These are phyloP conservation scores for Terrapene triunguis DNA, from an alignment of 2,113 vertebrate species.

Conservation along the genomic window DNA sequence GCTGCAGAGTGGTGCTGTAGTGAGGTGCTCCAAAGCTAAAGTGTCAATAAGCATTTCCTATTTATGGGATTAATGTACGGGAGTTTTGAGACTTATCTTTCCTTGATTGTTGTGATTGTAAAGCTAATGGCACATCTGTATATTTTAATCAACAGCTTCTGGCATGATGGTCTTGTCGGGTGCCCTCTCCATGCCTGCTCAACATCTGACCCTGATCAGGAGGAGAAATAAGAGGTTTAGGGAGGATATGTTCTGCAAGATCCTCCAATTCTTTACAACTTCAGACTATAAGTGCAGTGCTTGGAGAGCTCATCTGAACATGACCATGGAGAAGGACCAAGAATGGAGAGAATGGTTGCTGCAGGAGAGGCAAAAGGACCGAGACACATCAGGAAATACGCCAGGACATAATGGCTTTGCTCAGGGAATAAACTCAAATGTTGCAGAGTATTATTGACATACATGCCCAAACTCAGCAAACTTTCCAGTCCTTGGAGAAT, in stretches of 20 bases:
- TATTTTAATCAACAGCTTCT: not conserved
- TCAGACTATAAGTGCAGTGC: not conserved
- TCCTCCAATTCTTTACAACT: not conserved
- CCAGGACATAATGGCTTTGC: not conserved
- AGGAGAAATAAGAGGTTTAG: not conserved
- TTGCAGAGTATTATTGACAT: not conserved
- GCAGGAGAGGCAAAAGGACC: not conserved
- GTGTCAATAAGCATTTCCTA: not conserved
- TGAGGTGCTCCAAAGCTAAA: not conserved
- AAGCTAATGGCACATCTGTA: not conserved
- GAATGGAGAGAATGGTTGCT: not conserved
- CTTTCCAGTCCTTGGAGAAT: not conserved
- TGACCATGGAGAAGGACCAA: not conserved
- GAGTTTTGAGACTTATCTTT: not conserved
- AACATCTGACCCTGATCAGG: not conserved
- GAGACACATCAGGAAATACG: not conserved
- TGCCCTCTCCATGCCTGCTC: not conserved
- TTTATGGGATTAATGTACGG: not conserved
- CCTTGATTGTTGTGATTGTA: not conserved
- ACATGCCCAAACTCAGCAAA: not conserved
- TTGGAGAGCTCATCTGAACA: not conserved
- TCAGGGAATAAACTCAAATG: not conserved
- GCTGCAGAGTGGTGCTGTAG: not conserved
- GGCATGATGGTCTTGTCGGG: not conserved
- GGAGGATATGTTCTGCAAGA: not conserved